Evolutionary conservation across 2,797 vertebrate species (phyloP), one percentile per base, ranked within the genome.

Genomic region (Coccyzus lansbergi): DNA sequence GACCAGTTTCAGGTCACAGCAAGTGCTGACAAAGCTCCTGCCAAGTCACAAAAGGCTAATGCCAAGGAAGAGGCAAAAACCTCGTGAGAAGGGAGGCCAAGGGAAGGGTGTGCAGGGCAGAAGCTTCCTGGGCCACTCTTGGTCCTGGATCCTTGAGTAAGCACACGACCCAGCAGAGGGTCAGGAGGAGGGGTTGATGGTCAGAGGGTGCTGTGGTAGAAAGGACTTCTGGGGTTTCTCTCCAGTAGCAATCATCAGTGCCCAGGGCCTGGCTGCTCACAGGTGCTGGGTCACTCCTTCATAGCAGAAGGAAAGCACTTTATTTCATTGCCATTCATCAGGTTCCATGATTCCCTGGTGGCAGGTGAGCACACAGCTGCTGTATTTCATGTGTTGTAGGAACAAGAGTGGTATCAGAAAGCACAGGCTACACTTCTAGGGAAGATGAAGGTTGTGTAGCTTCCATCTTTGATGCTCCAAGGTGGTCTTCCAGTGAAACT

Each of bases 1-100:
- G 94, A 94, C 89, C 78, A 87, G 92, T 91, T 96, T 93, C 92
- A 95, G 92, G 94, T 78, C 91, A 72, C 65, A 88, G 89, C 83
- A 95, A 88, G 93, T 1, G 18, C 93, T 92, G 91, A 86, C 91
- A 92, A 91, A 88, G 85, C 93, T 91, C 52, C 83, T 96, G 96
- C 87, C 76, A 91, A 92, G 87, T 81, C 76, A 33, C 53, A 25
- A 25, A 79, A 68, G 69, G 58, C 53, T 92, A 90, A 83, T 90
- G 76, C 2, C 46, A 62, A 31, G 86, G 52, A 49, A 83, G 29
- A 83, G 65, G 33, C 64, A 44, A 58, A 78, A 84, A 53, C 16
- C 12, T 33, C 36, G 33, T 19, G 18, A 51, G 70, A 8, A 70
- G 48, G 33, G 51, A 88, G 26, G 29, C 71, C 0, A 0, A 78